Percentiles rank a stretch among this genome's conserved stretches.
Evolutionary conservation across 35 echinoderm and acorn worm species (phyloP).

Genomic region (Hemicentrotus pulcherrimus): DNA sequence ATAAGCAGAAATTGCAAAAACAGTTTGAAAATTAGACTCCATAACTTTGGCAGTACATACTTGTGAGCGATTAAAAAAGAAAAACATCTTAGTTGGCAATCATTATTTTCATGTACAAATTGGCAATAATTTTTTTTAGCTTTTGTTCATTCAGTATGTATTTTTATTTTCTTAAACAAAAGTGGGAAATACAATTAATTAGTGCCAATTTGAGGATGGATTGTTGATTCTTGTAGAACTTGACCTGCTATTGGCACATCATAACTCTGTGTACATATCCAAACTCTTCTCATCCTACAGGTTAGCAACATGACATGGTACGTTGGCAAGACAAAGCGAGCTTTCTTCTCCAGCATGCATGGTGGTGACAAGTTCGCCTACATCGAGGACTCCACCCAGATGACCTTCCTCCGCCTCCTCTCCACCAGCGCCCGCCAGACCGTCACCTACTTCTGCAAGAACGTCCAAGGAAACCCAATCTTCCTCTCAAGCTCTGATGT

Average conservation of each 20-base stretch:
- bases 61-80: no score
- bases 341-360: slow-evolving; percentile 38
- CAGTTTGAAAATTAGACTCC: no score
- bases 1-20: no score
- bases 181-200: no score
- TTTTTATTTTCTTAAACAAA: no score
- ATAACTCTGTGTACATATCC: neutral
- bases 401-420: slow-evolving; percentile 88
- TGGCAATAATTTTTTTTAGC: no score
- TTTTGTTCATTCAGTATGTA: no score
- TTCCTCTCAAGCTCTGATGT: slow-evolving; percentile 69
- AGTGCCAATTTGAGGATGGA: no score
- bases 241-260: neutral
- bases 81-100: no score
- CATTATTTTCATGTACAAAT: no score
- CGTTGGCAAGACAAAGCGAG: neutral
- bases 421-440: slow-evolving; percentile 76
- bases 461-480: slow-evolving; percentile 53
- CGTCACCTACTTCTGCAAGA: slow-evolving; percentile 84
- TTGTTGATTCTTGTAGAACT: no score
- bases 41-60: no score
- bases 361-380: slow-evolving; percentile 55
- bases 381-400: slow-evolving; percentile 61
- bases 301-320: neutral
- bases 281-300: neutral